A percentile compares a stretch with the other conserved stretches of the same genome.
These are phyloP conservation scores for Thera britannica DNA, from an alignment of 2,888 invertebrate genomes.

Conservation along the genomic window DNA sequence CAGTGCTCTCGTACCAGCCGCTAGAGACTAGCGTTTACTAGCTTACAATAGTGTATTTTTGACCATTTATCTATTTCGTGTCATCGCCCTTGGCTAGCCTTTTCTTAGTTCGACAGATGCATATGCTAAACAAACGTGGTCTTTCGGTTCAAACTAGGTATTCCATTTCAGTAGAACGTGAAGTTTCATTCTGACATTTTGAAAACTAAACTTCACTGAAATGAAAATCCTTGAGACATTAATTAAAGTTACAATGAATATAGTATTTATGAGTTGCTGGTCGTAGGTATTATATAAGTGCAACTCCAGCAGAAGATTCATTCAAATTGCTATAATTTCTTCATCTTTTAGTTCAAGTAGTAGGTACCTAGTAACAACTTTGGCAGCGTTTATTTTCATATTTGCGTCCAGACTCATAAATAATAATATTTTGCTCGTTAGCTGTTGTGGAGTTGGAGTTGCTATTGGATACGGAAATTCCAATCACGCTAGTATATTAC, in stretches of 20 bases:
- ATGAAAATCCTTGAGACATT: slow-evolving; percentile 12
- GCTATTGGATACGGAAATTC: slow-evolving; percentile 42
- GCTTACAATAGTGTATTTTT: too few relatives aligned
- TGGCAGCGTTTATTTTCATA: slow-evolving; percentile 30
- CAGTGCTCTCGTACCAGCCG: too few relatives aligned
- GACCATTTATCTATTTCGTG: too few relatives aligned
- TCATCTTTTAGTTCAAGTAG: slow-evolving; percentile 19
- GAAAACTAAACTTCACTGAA: not conserved
- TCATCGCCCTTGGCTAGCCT: too few relatives aligned
- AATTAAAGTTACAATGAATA: slow-evolving; percentile 20
- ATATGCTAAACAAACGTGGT: not conserved
- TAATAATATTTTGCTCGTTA: slow-evolving; percentile 25
- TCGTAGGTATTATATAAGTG: slow-evolving; percentile 12
- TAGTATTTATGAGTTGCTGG: slow-evolving; percentile 7
- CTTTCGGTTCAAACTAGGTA: not conserved
- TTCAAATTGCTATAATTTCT: slow-evolving; percentile 32
- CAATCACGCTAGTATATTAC: slow-evolving; percentile 31
- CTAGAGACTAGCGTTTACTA: too few relatives aligned
- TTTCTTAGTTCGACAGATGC: not conserved
- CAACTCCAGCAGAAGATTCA: slow-evolving; percentile 16
- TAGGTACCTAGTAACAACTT: slow-evolving; percentile 5
- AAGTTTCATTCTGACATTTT: not conserved
- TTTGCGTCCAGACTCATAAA: slow-evolving; percentile 32
- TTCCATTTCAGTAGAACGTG: not conserved
- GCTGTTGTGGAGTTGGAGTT: slow-evolving; percentile 37